Base-by-base conservation (phyloP, 2,113 vertebrate species). In the Callocephalon fimbriatum region DNA sequence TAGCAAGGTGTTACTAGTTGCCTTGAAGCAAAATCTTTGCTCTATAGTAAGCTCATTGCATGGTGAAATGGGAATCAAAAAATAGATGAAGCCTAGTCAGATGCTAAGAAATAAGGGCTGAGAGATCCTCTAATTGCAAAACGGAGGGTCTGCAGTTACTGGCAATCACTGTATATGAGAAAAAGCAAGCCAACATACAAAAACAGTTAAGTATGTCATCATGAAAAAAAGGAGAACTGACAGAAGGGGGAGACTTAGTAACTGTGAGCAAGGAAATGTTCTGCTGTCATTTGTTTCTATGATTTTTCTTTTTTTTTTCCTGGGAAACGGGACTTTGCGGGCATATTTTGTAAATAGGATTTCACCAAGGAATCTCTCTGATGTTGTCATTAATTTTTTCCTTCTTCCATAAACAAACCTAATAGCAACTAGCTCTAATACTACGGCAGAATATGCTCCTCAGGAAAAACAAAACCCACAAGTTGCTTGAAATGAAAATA, bases 231-330 rank as follows among this genome's bases (percentile, higher is more conserved):
- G 67, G 9, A 86, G 74, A 86, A 42, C 48, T 68, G 37, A 48
- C 81, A 90, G 82, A 91, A 97, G 53, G n/a, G 48, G 74, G 66
- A 92, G 48, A 75, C 66, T 82, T 66, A 45, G 81, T 62, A 90
- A 51, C 25, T 66, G 71, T 26, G 75, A 90, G 90, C 48, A 93
- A 63, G 71, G n/a, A 91, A 80, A 70, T 73, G 26, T 76, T 68
- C 50, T 65, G 48, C 38, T 86, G 58, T 31, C 48, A 27, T 67
- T 47, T 51, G 4, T 26, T 66, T 47, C 51, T 87, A 16, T 21
- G 62, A 63, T 54, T 10, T 61, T 62, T 58, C 76, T 27, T 61
- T 50, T 59, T 88, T 88, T 27, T 14, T 29, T 29, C 76, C 96
- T 90, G 88, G 85, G 95, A 77, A 96, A 21, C 14, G 54, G 75